Percentiles rank a stretch among this genome's conserved stretches.
phyloP scores from a whole-genome alignment of 1,140 invertebrate species.

The Anoplophora glabripennis region DNA sequence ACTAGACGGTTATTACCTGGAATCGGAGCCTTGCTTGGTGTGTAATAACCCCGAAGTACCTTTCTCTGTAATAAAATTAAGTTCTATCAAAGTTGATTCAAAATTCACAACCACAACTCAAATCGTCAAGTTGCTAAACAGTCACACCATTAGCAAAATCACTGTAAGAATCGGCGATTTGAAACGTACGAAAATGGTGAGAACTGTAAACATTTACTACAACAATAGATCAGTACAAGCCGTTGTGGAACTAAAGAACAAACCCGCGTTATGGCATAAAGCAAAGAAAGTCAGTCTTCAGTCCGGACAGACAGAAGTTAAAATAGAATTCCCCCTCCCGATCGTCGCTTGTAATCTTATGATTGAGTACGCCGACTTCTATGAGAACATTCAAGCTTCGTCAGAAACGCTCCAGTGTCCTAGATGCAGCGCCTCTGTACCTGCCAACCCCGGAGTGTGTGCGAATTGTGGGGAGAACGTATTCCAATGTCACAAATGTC shows the following conservation, averaged over 20 bases:
- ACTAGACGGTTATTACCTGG: constrained; percentile 93
- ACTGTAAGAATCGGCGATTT: constrained; percentile 90
- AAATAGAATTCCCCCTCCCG: constrained; percentile 93
- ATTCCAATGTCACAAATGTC: constrained; percentile 97
- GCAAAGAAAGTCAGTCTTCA: constrained; percentile 87
- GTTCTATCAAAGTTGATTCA: constrained; percentile 92
- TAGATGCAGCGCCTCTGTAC: constrained; percentile 91
- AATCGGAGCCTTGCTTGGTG: constrained; percentile 94
- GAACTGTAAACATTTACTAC: constrained; percentile 94
- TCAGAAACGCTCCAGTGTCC: constrained; percentile 94
- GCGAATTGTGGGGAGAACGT: constrained; percentile 98
- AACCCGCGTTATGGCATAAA: constrained; percentile 93
- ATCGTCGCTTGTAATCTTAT: constrained; percentile 98
- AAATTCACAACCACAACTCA: constrained; percentile 98
- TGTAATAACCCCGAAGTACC: constrained; percentile 97
- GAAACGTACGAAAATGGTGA: constrained; percentile 96
- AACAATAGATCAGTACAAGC: constrained; percentile 94
- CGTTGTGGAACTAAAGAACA: constrained; percentile 96
- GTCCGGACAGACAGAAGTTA: constrained; percentile 91
- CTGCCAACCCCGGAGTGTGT: constrained; percentile 95
- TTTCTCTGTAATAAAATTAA: constrained; percentile 87
- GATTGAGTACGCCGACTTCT: constrained; percentile 98
- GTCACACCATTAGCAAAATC: constrained; percentile 93
- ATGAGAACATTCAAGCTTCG: constrained; percentile 79
- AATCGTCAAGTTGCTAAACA: constrained; percentile 93